Conservation (phyloP, 2,113 vertebrate species). For the Aegithalos caudatus region DNA sequence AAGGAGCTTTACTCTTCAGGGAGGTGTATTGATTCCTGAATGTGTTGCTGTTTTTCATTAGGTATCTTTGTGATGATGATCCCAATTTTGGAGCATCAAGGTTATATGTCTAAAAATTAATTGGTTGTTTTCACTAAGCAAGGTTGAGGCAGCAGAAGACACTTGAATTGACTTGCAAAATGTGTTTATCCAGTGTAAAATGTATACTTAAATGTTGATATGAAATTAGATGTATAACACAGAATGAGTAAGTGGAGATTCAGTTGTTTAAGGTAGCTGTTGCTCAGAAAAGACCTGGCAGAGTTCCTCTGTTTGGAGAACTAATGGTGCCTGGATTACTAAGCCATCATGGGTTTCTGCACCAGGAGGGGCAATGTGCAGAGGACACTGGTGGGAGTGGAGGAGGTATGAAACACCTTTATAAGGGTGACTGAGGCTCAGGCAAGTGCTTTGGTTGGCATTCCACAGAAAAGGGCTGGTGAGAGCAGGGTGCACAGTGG, state of each 20-base stretch:
- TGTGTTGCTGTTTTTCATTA: neutral
- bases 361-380: fast-evolving
- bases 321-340: neutral
- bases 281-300: neutral
- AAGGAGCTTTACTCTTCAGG: neutral
- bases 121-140: neutral
- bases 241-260: neutral
- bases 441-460: neutral
- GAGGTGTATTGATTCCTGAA: neutral
- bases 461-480: too few relatives aligned
- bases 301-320: neutral
- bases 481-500: neutral
- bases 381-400: neutral
- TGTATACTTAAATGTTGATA: fast-evolving
- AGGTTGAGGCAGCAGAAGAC: neutral
- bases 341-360: neutral
- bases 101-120: neutral
- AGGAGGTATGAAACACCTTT: neutral
- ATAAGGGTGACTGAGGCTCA: neutral
- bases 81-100: neutral
- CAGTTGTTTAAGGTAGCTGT: neutral
- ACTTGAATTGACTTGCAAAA: neutral
- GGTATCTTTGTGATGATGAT: neutral
- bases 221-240: neutral
- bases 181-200: neutral